A percentile compares a stretch with the other conserved stretches of the same genome.
Conservation (phyloP, 1,140 invertebrate genomes). For the Sycobia sp. region DNA sequence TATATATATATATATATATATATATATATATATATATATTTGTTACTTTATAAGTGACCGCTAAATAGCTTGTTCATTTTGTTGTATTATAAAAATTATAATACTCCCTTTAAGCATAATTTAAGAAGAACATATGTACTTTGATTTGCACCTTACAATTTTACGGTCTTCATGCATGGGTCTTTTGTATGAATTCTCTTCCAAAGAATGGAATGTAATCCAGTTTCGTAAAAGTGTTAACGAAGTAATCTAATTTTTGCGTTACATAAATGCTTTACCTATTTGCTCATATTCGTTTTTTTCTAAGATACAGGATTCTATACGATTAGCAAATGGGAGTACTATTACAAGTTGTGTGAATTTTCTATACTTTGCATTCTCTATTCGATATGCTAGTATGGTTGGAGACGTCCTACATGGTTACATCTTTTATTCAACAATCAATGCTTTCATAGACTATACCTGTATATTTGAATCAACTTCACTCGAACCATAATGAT, state of each 20-base stretch:
- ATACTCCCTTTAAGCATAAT: too few relatives aligned
- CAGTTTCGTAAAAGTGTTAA: conserved; percentile 19
- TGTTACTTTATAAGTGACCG: too few relatives aligned
- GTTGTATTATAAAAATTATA: too few relatives aligned
- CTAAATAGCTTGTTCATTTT: too few relatives aligned
- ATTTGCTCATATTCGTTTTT: not conserved
- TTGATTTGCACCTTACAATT: too few relatives aligned
- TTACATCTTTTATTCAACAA: conserved; percentile 11
- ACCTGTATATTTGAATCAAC: conserved; percentile 4
- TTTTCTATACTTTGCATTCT: conserved; percentile 1
- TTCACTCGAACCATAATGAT: not conserved
- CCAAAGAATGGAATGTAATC: conserved; percentile 20
- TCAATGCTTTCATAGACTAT: not conserved
- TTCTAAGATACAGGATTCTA: not conserved
- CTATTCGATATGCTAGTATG: not conserved
- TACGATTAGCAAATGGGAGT: conserved; percentile 22
- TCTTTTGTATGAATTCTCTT: conserved; percentile 6
- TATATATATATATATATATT: too few relatives aligned
- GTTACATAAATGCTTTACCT: not conserved
- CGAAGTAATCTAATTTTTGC: conserved; percentile 25
- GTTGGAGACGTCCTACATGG: conserved; percentile 17
- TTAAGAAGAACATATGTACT: too few relatives aligned
- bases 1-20: too few relatives aligned
- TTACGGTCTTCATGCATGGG: too few relatives aligned
- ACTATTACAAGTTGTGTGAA: not conserved